Evolutionary conservation across 2,888 invertebrate genomes (phyloP), one percentile per base, ranked within the genome.

Genomic region (Meganola albula): DNA sequence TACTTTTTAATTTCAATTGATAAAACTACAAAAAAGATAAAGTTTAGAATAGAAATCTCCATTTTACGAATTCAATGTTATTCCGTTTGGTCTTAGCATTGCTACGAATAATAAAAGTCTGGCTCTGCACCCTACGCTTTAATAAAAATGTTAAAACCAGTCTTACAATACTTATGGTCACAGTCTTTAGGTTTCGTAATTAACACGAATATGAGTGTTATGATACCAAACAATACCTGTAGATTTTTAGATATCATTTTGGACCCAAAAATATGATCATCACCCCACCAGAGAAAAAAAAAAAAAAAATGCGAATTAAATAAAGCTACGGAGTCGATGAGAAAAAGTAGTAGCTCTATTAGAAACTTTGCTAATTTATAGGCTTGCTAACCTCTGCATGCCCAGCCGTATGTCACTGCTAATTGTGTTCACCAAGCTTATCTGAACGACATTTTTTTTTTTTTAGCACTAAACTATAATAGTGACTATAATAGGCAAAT

Each of bases 401-500:
- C n/a, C 26, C 23, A 31, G 36, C 23, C 9, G 20, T 20, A 3
- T 5, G 20, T n/a, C n/a, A 20, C 20, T 7, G 20, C 20, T 20
- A n/a, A n/a, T n/a, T 31, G 16, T 31, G 31, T 10, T n/a, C n/a
- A 36, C 35, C 10, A 40, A 33, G 16, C 3, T n/a, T 10, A 5
- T 14, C 33, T 9, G 31, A 30, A 31, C 23, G 24, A n/a, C 14
- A 24, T n/a, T n/a, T n/a, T n/a, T 18, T 33, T 31, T 3, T 10
- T 21, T 21, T 10, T 33, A 8, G 24, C 29, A 8, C 11, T 33
- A 4, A 20, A 18, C 1, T 10, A 33, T 2, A 20, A 12, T 9
- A 7, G 33, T 3, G 24, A 40, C 10, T 40, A 36, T 8, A 21
- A 34, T 24, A 35, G 26, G 24, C 6, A 22, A 5, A 36, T 32